Evolutionary conservation across 2,888 invertebrate genomes (phyloP), one percentile per base, ranked within the genome.

Genomic region (Cephus nigrinus): DNA sequence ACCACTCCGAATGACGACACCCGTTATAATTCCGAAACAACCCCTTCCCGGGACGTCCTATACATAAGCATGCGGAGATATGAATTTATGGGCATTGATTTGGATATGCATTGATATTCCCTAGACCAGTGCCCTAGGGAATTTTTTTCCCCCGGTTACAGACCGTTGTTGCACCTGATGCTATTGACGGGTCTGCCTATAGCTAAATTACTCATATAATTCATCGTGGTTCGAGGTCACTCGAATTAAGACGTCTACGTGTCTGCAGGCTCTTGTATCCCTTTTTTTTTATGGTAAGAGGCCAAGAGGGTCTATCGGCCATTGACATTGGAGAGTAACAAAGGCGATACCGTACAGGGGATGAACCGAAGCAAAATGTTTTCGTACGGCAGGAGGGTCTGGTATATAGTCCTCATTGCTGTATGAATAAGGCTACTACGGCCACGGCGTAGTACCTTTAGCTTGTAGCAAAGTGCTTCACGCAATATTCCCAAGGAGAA

Each of bases 401-500:
- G 55, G 2, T 1, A 23, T 23, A 55, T 5, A 55, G 40, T 23
- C 23, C 23, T 55, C 40, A 2, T 23, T 55, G 55, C 55, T 55
- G 23, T 55, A 55, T 15, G 55, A 55, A 55, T 23, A 23, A 55
- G 55, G 55, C 15, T 12, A 35, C 15, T 36, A 55, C 9, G 23
- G 23, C 23, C 55, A 23, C 0, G 55, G 55, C 23, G 1, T 12
- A 12, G 55, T 55, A 23, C 55, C 23, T 55, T 55, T 15, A 55
- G 55, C 55, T 55, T 55, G 55, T 23, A 23, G 55, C 23, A 55
- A 55, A 55, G 55, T 55, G 55, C 55, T 79, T 68, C 69, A 73
- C 77, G 79, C 81, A 82, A 84, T 84, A 84, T 85, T 86, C 85
- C 86, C 83, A 83, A 80, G 82, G 82, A 84, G 84, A 84, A 85